These are phyloP conservation scores for Cynaeus angustus DNA, from an alignment of 2,888 invertebrate genomes.

Conservation along the genomic window DNA sequence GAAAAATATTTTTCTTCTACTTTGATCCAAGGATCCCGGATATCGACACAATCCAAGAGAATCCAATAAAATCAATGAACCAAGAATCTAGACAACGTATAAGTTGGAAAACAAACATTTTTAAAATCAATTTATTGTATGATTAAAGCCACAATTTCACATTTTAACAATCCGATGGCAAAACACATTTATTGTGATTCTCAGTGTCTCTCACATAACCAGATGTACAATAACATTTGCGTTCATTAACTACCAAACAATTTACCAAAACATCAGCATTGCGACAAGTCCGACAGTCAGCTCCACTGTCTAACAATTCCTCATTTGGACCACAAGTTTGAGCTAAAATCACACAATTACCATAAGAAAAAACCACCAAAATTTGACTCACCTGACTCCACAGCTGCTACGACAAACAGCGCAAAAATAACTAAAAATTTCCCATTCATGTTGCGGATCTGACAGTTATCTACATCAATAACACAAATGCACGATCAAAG, in stretches of 20 bases:
- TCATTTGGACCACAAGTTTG: slow-evolving; percentile 17
- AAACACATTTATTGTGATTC: slow-evolving; percentile 22
- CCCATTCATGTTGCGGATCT: background rate
- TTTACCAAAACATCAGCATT: slow-evolving; percentile 14
- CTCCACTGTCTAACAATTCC: slow-evolving; percentile 22
- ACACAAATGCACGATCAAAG: no score
- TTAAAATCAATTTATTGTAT: no score
- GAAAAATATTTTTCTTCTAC: no score
- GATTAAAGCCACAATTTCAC: no score
- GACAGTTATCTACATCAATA: no score
- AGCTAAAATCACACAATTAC: slow-evolving; percentile 14
- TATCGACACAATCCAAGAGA: no score
- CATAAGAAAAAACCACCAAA: background rate
- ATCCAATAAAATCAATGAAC: no score
- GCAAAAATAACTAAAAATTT: background rate
- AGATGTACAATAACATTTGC: slow-evolving; percentile 43
- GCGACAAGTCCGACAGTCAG: slow-evolving; percentile 39
- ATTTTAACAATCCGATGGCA: slow-evolving; percentile 3
- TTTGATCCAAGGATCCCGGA: no score
- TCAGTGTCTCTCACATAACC: slow-evolving; percentile 38
- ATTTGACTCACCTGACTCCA: background rate
- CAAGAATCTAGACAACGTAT: no score
- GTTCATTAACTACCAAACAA: background rate
- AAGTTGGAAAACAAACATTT: no score
- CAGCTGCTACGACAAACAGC: background rate